These are phyloP conservation scores for Cherax quadricarinatus DNA, from an alignment of 1,140 invertebrate genomes.

Conservation along the genomic window DNA sequence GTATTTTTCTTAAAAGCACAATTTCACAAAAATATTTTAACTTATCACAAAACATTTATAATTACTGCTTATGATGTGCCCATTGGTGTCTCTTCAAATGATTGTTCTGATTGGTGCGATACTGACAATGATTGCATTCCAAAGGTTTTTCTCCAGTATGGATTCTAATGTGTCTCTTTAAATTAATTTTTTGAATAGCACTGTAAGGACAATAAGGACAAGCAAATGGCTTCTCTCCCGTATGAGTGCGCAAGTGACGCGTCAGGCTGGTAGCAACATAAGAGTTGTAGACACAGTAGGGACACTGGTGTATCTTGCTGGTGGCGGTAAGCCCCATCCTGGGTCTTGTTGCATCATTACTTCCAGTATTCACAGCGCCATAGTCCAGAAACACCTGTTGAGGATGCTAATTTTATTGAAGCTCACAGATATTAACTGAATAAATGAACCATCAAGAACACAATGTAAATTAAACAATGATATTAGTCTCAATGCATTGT, in stretches of 20 bases:
- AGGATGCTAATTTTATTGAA: slow-evolving; percentile 27
- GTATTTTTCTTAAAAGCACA: too few species aligned
- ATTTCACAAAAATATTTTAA: too few species aligned
- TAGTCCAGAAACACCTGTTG: slow-evolving; percentile 52
- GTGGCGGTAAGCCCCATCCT: slow-evolving; percentile 2
- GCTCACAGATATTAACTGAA: too few species aligned
- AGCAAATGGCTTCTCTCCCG: slow-evolving; percentile 35
- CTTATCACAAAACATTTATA: too few species aligned
- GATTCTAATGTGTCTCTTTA: slow-evolving; percentile 39
- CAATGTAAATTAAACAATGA: not conserved
- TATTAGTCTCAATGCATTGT: not conserved
- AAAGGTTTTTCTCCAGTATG: slow-evolving; percentile 51
- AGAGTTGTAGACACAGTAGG: slow-evolving; percentile 35
- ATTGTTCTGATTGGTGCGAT: slow-evolving; percentile 32
- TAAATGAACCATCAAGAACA: not conserved
- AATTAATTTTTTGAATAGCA: slow-evolving; percentile 24
- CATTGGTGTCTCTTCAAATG: slow-evolving; percentile 44
- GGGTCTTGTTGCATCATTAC: not conserved
- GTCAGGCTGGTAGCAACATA: slow-evolving; percentile 16
- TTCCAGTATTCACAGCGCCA: slow-evolving; percentile 9
- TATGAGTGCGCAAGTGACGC: slow-evolving; percentile 30
- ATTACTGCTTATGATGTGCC: slow-evolving; percentile 18
- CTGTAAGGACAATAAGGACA: slow-evolving; percentile 30
- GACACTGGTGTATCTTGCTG: slow-evolving; percentile 31
- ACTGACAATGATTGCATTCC: slow-evolving; percentile 9